Evolutionary conservation across 2,888 invertebrate species (phyloP).

Genomic region (Pteria penguin): DNA sequence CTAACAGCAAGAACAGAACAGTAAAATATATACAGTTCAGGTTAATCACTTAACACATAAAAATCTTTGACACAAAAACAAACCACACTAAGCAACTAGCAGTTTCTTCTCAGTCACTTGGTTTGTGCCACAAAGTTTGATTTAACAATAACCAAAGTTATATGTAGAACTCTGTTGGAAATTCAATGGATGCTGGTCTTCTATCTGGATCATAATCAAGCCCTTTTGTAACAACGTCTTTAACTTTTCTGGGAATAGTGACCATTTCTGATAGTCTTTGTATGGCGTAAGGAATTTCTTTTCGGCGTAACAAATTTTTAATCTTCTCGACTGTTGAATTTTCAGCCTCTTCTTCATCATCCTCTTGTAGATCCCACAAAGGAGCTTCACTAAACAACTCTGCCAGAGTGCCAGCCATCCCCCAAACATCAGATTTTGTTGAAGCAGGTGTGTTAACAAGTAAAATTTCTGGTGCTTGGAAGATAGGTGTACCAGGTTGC

Average conservation of each 20-base stretch:
- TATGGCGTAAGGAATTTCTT: neutral
- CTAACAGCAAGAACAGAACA: no score
- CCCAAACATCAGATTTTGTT: conserved; percentile 5
- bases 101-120: no score
- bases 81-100: no score
- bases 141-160: no score
- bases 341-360: neutral
- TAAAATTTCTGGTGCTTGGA: conserved; percentile 4
- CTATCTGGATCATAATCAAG: neutral
- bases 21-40: no score
- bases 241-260: neutral
- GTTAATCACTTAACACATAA: no score
- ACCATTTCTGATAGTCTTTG: neutral
- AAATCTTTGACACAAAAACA: no score
- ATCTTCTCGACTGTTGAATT: neutral
- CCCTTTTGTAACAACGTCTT: neutral
- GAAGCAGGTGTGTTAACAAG: neutral
- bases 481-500: conserved; percentile 31
- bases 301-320: no score
- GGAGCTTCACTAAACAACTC: conserved; percentile 7
- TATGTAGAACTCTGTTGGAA: neutral
- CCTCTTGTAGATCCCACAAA: neutral
- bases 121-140: no score
- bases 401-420: conserved; percentile 4
- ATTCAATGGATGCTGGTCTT: neutral